Evolutionary conservation across 2,888 invertebrate species (phyloP).

Genomic region (Cryptus armator): DNA sequence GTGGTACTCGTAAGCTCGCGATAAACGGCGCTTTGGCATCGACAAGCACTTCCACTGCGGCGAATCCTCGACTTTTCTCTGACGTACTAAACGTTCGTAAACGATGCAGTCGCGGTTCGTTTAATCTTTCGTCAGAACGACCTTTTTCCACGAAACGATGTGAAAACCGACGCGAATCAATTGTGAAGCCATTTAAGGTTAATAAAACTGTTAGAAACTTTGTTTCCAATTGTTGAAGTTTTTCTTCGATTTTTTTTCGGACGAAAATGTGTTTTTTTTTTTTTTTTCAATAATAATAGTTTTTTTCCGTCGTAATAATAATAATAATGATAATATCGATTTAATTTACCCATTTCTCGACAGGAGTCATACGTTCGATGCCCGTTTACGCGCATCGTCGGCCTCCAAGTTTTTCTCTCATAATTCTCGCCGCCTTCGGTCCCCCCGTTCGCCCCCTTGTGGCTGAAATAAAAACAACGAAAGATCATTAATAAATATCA

Average conservation of each 20-base stretch:
- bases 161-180: not conserved
- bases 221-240: not conserved
- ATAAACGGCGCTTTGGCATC: not conserved
- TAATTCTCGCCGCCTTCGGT: slow-evolving; percentile 71
- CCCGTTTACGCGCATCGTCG: slow-evolving; percentile 84
- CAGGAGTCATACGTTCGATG: slow-evolving; percentile 79
- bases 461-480: slow-evolving; percentile 50
- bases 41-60: not conserved
- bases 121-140: slow-evolving; percentile 19
- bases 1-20: too few species aligned
- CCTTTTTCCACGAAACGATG: slow-evolving; percentile 18
- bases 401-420: slow-evolving; percentile 79
- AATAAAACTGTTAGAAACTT: slow-evolving; percentile 56
- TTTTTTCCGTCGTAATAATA: not conserved
- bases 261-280: not conserved
- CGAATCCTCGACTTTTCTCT: not conserved
- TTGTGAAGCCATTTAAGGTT: slow-evolving; percentile 56
- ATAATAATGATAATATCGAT: not conserved
- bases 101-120: not conserved
- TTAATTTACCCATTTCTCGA: slow-evolving; percentile 82
- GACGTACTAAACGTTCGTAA: not conserved
- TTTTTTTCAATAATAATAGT: too few species aligned
- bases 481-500: not conserved
- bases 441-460: slow-evolving; percentile 6
- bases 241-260: not conserved